A percentile compares a stretch with the other conserved stretches of the same genome.
Evolutionary conservation across 2,797 vertebrate genomes (phyloP).

Genomic region (Pempheris klunzingeri): DNA sequence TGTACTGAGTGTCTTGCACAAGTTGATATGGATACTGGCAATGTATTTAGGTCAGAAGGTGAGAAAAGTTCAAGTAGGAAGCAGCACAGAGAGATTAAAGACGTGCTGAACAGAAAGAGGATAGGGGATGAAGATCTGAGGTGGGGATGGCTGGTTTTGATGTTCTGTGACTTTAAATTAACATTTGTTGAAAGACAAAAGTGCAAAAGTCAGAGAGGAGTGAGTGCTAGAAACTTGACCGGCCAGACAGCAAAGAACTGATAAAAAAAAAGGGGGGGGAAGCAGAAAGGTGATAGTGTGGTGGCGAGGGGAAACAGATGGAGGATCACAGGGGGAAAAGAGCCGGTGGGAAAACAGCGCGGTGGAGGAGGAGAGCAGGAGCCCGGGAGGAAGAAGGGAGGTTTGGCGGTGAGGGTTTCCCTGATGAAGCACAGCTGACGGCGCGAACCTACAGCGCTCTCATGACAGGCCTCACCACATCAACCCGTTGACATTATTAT

Average conservation of each 20-base stretch:
- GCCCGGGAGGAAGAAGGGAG: constrained; percentile 45
- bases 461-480: constrained; percentile 79
- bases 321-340: constrained; percentile 20
- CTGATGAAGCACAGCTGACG: constrained; percentile 81
- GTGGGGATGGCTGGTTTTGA: neutral
- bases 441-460: constrained; percentile 70
- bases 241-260: neutral
- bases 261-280: constrained; percentile 26
- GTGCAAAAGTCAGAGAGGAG: constrained; percentile 9
- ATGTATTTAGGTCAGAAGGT: constrained; percentile 10
- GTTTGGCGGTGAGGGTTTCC: constrained; percentile 70
- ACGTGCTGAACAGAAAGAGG: constrained; percentile 13
- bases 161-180: constrained; percentile 25
- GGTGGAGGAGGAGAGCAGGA: constrained; percentile 2
- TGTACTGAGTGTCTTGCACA: neutral
- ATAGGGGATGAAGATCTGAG: neutral
- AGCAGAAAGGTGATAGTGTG: constrained; percentile 28
- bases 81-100: constrained; percentile 22
- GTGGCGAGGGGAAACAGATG: constrained; percentile 45
- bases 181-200: constrained; percentile 53
- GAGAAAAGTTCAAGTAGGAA: constrained; percentile 9
- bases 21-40: neutral
- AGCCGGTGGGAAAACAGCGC: constrained; percentile 32
- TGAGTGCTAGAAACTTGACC: neutral
- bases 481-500: constrained; percentile 77